phyloP scores from a whole-genome alignment of 2,888 invertebrate species.

The Drosophila subsilvestris region DNA sequence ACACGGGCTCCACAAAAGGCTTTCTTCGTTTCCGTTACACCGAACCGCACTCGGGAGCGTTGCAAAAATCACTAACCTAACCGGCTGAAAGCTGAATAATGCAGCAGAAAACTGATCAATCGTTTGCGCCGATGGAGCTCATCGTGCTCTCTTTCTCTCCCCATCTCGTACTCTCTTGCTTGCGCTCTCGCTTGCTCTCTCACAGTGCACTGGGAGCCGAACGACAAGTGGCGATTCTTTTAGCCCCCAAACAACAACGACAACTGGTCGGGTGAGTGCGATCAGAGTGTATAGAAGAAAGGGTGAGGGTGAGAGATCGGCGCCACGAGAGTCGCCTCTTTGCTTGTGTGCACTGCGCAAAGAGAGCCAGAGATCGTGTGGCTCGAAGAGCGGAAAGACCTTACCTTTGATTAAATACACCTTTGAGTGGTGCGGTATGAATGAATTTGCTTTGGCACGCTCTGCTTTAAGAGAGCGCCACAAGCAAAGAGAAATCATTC shows the following conservation, averaged over 20 bases:
- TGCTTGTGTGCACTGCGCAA: background rate
- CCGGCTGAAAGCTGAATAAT: slow-evolving; percentile 35
- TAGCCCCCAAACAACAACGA: slow-evolving; percentile 6
- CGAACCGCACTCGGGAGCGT: slow-evolving; percentile 72
- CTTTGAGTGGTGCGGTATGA: slow-evolving; percentile 49
- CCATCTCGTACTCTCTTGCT: slow-evolving; percentile 10
- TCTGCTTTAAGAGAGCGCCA: slow-evolving; percentile 39
- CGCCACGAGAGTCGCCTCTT: background rate
- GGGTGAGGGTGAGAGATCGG: background rate
- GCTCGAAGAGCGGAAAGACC: background rate
- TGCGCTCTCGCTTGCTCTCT: slow-evolving; percentile 5
- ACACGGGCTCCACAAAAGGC: background rate
- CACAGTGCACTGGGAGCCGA: slow-evolving; percentile 17
- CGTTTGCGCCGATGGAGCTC: slow-evolving; percentile 6
- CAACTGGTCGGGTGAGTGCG: slow-evolving; percentile 33
- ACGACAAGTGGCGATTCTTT: slow-evolving; percentile 36
- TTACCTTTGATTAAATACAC: background rate
- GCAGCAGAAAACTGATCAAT: slow-evolving; percentile 28
- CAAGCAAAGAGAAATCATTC: slow-evolving; percentile 3
- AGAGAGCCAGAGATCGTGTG: background rate
- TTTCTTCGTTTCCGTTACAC: background rate
- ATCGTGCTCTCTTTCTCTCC: slow-evolving; percentile 13
- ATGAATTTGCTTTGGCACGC: slow-evolving; percentile 62
- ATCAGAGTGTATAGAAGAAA: background rate
- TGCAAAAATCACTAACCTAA: slow-evolving; percentile 65